These are phyloP conservation scores for Bungarus multicinctus DNA, from an alignment of 2,113 vertebrate species.

Conservation along the genomic window DNA sequence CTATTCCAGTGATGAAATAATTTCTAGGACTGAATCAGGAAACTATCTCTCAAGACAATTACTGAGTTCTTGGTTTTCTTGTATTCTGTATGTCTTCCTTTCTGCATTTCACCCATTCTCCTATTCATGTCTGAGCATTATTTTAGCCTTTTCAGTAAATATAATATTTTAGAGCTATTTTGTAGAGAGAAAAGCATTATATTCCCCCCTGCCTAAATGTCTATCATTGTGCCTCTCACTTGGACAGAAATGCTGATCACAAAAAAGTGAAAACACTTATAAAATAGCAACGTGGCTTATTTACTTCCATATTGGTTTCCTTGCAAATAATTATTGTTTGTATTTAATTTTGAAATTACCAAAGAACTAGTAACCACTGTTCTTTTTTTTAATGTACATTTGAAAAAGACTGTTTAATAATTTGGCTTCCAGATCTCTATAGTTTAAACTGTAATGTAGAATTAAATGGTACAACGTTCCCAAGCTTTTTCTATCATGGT, in stretches of 20 bases:
- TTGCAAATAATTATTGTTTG: not conserved
- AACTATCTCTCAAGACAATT: not conserved
- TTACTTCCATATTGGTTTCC: not conserved
- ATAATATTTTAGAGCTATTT: not conserved
- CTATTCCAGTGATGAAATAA: not conserved
- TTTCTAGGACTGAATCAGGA: not conserved
- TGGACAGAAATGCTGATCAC: not conserved
- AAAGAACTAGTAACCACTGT: not conserved
- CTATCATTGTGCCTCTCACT: not conserved
- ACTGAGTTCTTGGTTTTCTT: not conserved
- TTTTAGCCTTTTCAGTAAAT: not conserved
- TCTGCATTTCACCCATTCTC: not conserved
- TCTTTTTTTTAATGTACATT: not conserved
- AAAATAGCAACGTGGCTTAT: not conserved
- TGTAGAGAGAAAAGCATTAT: not conserved
- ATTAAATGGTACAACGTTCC: not conserved
- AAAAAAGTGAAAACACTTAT: not conserved
- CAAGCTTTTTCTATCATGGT: not conserved
- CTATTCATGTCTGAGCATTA: not conserved
- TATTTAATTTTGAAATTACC: not conserved
- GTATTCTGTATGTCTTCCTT: not conserved
- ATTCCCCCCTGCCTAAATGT: not conserved
- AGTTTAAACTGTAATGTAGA: slow-evolving; percentile 38
- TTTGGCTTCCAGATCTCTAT: slow-evolving; percentile 41
- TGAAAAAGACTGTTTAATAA: slow-evolving; percentile 52